phyloP scores from a whole-genome alignment of 2,113 vertebrate species.

The Elachura formosa region DNA sequence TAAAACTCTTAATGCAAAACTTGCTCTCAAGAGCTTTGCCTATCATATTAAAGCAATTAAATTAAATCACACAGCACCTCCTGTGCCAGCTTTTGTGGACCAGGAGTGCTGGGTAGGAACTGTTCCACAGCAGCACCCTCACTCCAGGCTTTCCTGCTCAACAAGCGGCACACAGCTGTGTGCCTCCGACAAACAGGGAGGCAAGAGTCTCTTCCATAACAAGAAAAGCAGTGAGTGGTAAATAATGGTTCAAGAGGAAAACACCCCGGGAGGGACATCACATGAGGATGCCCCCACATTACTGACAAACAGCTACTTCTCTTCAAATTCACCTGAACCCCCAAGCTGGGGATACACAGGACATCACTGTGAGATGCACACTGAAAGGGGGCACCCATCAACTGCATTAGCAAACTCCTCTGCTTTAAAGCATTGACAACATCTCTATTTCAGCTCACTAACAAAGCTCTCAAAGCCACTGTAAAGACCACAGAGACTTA shows the following conservation, averaged over 20 bases:
- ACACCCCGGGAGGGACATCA: neutral
- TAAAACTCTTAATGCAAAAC: neutral
- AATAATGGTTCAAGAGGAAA: neutral
- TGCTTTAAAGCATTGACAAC: neutral
- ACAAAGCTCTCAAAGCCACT: neutral
- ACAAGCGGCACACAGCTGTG: rapidly evolving
- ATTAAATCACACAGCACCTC: neutral
- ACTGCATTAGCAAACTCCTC: neutral
- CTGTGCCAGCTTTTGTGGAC: neutral
- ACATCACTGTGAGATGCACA: rapidly evolving
- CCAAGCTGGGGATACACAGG: too few species aligned
- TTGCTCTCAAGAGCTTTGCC: neutral
- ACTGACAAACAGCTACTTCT: neutral
- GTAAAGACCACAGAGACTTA: neutral
- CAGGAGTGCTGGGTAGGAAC: neutral
- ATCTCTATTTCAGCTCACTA: neutral
- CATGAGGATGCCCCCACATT: neutral
- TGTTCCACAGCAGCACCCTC: neutral
- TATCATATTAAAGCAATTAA: neutral
- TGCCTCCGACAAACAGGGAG: neutral
- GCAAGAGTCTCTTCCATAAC: neutral
- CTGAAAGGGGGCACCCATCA: neutral
- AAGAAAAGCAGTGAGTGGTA: neutral
- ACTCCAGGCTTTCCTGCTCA: neutral
- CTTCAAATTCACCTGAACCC: neutral